Evolutionary conservation across 2,888 invertebrate genomes (phyloP), one percentile per base, ranked within the genome.

Genomic region (Trichacis sp.): DNA sequence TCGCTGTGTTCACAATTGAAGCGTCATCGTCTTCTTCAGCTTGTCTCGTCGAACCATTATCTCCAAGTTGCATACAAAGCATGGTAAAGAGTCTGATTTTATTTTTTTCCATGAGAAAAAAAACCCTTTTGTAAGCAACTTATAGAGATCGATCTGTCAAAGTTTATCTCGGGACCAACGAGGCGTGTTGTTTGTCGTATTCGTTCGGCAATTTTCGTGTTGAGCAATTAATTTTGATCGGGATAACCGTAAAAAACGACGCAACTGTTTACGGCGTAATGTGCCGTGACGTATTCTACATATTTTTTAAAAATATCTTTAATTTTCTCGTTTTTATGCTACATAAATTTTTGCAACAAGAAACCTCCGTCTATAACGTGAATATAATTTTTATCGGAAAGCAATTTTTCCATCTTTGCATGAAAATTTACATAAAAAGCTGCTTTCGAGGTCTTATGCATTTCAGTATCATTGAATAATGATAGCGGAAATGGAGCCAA

Each of bases 401-500:
- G n/a, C 53, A 60, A 57, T 47, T 60, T 24, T 51, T 48, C 57
- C 46, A 53, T 51, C 48, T 53, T 30, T 46, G 33, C 50, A 45
- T 52, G 51, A 50, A 70, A 71, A 62, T 62, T 53, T 19, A 59
- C 61, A 59, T 65, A 73, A 29, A 70, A 60, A 46, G 40, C 54
- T 30, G 68, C 69, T 64, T 71, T 69, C 19, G 60, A 50, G 43
- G 65, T 72, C 68, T 73, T 71, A 47, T 66, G 65, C 57, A 71
- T 64, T 64, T 69, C 72, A 63, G 62, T 59, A 63, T 74, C 72
- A 46, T 70, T 66, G 61, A 75, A 75, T 62, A 75, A 64, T 56
- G 73, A 72, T 50, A 73, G 57, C 67, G 76, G 74, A 70, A 72
- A 73, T 64, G 77, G 72, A 60, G 74, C 70, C 58, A 75, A 69